Conservation (phyloP, 2,888 invertebrate species). For the Spatulosminthurus flaviceps region DNA sequence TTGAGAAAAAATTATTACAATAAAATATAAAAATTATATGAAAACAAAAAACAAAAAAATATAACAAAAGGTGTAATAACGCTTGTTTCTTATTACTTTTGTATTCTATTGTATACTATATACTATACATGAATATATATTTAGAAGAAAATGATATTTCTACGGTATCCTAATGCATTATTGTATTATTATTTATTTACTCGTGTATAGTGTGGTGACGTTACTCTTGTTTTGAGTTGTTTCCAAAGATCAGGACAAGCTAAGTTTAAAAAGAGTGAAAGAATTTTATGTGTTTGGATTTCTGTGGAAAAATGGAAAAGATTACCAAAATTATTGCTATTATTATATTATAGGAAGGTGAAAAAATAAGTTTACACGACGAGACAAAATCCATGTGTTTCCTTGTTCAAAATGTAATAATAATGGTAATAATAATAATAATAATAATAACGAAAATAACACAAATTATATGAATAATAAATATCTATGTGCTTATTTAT, state of each 20-base stretch:
- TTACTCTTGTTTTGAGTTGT: neutral
- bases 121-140: constrained; percentile 24
- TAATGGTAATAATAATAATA: constrained; percentile 12
- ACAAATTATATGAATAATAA: constrained; percentile 26
- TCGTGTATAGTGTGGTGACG: neutral
- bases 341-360: too few relatives aligned
- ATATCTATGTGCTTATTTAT: constrained; percentile 44
- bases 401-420: constrained; percentile 23
- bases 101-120: constrained; percentile 30
- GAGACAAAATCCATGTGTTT: neutral
- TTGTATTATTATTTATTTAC: neutral
- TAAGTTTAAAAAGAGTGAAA: too few relatives aligned
- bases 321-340: too few relatives aligned
- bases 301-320: too few relatives aligned
- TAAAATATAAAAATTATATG: neutral
- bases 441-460: constrained; percentile 25
- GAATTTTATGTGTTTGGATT: neutral
- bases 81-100: constrained; percentile 44
- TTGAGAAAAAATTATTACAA: constrained; percentile 20
- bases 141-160: neutral
- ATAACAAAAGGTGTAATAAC: constrained; percentile 22
- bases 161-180: constrained; percentile 23
- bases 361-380: constrained; percentile 12
- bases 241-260: too few relatives aligned
- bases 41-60: neutral